Evolutionary conservation across 2,113 vertebrate species (phyloP), one percentile per base, ranked within the genome.

Genomic region (Chaetodon auriga): DNA sequence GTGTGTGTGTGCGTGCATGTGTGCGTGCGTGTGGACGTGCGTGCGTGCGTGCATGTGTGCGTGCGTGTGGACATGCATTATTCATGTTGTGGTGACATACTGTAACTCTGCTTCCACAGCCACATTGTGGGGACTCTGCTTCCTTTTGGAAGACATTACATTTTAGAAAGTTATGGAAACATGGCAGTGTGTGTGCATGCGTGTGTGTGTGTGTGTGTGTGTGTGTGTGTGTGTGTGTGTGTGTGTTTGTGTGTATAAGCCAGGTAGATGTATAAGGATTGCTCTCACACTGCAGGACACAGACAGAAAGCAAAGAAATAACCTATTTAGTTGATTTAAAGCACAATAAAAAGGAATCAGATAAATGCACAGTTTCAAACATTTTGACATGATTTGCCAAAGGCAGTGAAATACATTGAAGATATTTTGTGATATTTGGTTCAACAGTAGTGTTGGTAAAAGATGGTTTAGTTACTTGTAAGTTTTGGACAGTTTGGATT

Each of bases 1-100:
- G 54, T 55, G n/a, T 41, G 46, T 75, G 58, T 49, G 71, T 62
- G 57, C 61, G 57, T 62, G 72, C 13, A 30, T 23, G 72, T 63
- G 58, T 63, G 72, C 23, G 57, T 46, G 54, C 46, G 38, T 43
- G 53, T 41, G 68, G 25, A 38, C 45, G 69, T 58, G 23, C 35
- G 54, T 54, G 51, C 3, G 30, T 30, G 30, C 3, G 68, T 43
- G 53, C 45, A 54, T 58, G 23, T 46, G 54, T 54, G 51, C 3
- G 30, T 30, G 30, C 3, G 30, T 30, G 30, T 30, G 30, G n/a
- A n/a, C n/a, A n/a, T 30, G 30, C 30, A 30, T 30, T 30, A 30
- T 30, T 30, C 30, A 30, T 30, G 30, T 30, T 30, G 30, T 30
- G 30, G 30, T 30, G 30, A 30, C 30, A 30, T 30, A 30, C 30